Evolutionary conservation across 2,113 vertebrate species (phyloP).

Genomic region (Euleptes europaea): DNA sequence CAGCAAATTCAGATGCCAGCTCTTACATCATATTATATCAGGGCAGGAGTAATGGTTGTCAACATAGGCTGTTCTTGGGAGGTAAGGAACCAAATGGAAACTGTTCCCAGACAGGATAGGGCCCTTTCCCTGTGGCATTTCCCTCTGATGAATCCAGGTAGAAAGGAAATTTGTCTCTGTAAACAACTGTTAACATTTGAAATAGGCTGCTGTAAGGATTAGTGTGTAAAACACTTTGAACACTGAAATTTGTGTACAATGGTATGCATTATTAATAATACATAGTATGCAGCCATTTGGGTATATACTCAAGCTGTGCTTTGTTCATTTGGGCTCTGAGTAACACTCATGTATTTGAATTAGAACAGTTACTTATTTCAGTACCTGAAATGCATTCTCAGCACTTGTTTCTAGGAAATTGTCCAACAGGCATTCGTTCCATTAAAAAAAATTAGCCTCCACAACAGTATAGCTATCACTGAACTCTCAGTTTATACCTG

Average conservation of each 20-base stretch:
- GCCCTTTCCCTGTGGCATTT: too few species aligned
- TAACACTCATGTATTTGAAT: slow-evolving; percentile 31
- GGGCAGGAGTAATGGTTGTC: too few species aligned
- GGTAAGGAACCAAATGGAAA: too few species aligned
- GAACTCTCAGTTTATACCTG: not conserved
- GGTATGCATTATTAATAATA: not conserved
- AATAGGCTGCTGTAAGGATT: too few species aligned
- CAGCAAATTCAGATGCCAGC: too few species aligned
- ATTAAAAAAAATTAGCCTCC: not conserved
- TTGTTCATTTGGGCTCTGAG: slow-evolving; percentile 5
- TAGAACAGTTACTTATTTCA: slow-evolving; percentile 1
- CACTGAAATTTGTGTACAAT: not conserved
- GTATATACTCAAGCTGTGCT: slow-evolving; percentile 27
- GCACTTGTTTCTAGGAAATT: not conserved
- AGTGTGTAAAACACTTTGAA: not conserved
- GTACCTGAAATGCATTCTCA: not conserved
- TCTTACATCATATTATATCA: too few species aligned
- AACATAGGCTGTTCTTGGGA: too few species aligned
- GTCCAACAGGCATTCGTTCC: not conserved
- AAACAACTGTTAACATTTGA: too few species aligned
- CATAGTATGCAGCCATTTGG: not conserved
- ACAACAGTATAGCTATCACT: not conserved
- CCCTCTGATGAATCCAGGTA: too few species aligned
- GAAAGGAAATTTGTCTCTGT: too few species aligned
- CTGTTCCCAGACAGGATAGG: too few species aligned